Conservation (phyloP, 1,140 invertebrate genomes). For the Samia ricini region DNA sequence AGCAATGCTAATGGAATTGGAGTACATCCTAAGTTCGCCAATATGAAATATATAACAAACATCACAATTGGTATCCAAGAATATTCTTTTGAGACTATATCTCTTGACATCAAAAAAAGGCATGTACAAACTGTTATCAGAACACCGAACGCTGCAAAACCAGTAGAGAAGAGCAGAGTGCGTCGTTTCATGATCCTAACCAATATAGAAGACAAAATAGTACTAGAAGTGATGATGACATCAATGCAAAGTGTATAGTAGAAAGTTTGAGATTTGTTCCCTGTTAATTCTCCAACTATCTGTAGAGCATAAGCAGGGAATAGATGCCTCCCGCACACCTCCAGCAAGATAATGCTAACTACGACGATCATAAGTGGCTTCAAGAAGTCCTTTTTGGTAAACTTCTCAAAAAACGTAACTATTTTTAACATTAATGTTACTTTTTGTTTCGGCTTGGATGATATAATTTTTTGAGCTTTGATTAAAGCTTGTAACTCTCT, state of each 20-base stretch:
- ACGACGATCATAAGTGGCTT: conserved; percentile 47
- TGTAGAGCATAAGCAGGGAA: conserved; percentile 57
- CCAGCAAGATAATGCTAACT: conserved; percentile 38
- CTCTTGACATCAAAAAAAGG: conserved; percentile 32
- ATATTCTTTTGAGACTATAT: conserved; percentile 21
- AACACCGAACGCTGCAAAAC: conserved; percentile 37
- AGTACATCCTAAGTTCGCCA: conserved; percentile 57
- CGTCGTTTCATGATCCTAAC: conserved; percentile 50
- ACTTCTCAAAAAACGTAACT: conserved; percentile 42
- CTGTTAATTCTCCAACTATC: conserved; percentile 49
- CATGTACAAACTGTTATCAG: conserved; percentile 38
- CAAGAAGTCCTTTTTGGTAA: conserved; percentile 48
- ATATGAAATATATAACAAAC: conserved; percentile 48
- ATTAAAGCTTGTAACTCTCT: conserved; percentile 44
- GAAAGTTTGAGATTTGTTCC: conserved; percentile 39
- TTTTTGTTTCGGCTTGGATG: not conserved
- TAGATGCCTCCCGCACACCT: conserved; percentile 53
- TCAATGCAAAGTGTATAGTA: conserved; percentile 57
- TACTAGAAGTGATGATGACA: conserved; percentile 49
- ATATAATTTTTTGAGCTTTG: conserved; percentile 39
- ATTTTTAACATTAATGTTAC: conserved; percentile 8
- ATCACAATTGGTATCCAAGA: conserved; percentile 41
- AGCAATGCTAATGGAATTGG: conserved; percentile 52
- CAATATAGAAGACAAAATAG: conserved; percentile 44
- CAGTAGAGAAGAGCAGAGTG: conserved; percentile 46